Evolutionary conservation across 2,888 invertebrate species (phyloP), one percentile per base, ranked within the genome.

Genomic region (Hydropsyche betteni): DNA sequence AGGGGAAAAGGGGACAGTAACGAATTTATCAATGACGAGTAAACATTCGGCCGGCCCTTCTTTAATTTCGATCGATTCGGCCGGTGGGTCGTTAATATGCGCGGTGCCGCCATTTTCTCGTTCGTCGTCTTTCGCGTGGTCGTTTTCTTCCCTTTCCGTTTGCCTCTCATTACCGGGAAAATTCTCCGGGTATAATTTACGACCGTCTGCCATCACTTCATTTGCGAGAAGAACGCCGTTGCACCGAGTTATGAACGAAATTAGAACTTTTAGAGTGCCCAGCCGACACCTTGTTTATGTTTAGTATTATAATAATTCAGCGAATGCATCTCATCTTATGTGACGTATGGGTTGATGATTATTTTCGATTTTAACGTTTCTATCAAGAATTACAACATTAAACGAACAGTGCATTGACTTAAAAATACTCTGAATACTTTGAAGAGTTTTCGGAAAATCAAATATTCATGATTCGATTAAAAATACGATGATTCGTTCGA

Each of bases 401-500:
- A 24, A 24, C 24, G 24, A 24, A 24, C 24, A 24, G 24, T 24
- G 24, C 24, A 24, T 24, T 24, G 24, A 24, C 24, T 24, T 24
- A 24, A 24, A 24, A 24, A 24, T 24, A 2, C 24, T 24, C 1
- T 24, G 24, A 2, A n/a, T 74, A 53, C 69, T 61, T 14, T 36
- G 69, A 72, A 36, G 75, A 70, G 69, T 69, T 71, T 68, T 44
- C 16, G 76, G 58, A 58, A 55, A 69, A 75, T 79, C 75, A 79
- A 79, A 79, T 78, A 78, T 79, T 77, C 79, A 78, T 79, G 78
- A 79, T 79, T 79, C 78, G 75, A 79, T 79, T 79, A 79, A 77
- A 75, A 76, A 73, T 75, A 73, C 69, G 75, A 53, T 69, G 68
- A 69, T 69, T 51, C 71, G 53, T 64, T 71, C 44, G 50, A 33